Conservation (phyloP, 2,113 vertebrate species). For the Maccullochella peelii region DNA sequence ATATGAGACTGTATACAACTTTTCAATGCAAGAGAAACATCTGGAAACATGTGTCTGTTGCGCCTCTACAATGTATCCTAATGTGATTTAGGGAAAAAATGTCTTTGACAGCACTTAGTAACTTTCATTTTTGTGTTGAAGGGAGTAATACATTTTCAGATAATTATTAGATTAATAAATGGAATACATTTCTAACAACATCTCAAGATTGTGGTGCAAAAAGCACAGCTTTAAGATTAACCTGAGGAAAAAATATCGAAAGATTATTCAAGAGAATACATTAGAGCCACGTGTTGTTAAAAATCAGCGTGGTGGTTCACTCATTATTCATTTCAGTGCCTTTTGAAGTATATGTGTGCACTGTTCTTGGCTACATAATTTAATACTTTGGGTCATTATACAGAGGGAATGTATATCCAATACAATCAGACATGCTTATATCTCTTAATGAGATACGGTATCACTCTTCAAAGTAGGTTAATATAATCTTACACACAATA, state of each 20-base stretch:
- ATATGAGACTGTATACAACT: not conserved
- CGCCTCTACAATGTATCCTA: not conserved
- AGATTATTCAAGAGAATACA: constrained; percentile 56
- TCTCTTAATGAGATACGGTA: not conserved
- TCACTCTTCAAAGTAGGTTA: not conserved
- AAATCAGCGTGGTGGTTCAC: constrained; percentile 47
- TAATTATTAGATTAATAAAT: constrained; percentile 51
- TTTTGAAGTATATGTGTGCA: constrained; percentile 52
- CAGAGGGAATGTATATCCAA: constrained; percentile 2
- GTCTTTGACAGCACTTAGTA: too few relatives aligned
- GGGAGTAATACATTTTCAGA: constrained; percentile 32
- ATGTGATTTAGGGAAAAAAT: not conserved
- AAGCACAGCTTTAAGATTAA: constrained; percentile 37
- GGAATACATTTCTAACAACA: constrained; percentile 40
- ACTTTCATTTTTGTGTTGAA: too few relatives aligned
- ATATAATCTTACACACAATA: not conserved
- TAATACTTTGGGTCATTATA: constrained; percentile 30
- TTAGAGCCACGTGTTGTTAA: constrained; percentile 40
- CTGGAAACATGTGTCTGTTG: not conserved
- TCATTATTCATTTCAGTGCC: constrained; percentile 47
- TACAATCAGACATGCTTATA: not conserved
- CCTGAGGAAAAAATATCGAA: constrained; percentile 15
- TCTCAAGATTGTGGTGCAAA: constrained; percentile 37
- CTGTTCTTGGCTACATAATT: constrained; percentile 43
- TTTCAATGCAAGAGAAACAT: not conserved